Evolutionary conservation across 2,113 vertebrate genomes (phyloP).

Genomic region (Platanista minor): DNA sequence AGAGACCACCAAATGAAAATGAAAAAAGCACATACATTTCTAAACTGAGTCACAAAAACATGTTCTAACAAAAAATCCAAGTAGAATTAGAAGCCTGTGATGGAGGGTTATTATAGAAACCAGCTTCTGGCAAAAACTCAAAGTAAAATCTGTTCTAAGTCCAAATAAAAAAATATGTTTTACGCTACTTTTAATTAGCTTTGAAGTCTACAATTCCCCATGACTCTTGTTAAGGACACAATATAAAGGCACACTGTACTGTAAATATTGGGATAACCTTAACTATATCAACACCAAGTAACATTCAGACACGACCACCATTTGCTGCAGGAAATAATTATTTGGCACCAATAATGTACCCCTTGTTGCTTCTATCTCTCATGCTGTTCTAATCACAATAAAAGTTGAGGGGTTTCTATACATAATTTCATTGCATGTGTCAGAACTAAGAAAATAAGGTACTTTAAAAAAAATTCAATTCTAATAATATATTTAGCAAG

Average conservation of each 20-base stretch:
- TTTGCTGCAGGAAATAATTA: not conserved
- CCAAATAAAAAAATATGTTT: not conserved
- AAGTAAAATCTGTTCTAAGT: constrained; percentile 36
- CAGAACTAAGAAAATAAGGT: constrained; percentile 20
- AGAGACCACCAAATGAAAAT: constrained; percentile 41
- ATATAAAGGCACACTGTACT: not conserved
- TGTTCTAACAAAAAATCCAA: not conserved
- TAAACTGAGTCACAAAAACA: not conserved
- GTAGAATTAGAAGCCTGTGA: not conserved
- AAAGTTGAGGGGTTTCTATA: not conserved
- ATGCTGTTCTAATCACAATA: not conserved
- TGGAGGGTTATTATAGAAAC: constrained; percentile 54
- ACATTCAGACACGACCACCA: constrained; percentile 2
- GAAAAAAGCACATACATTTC: not conserved
- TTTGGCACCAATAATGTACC: not conserved
- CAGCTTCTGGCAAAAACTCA: constrained; percentile 41
- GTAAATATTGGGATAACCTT: constrained; percentile 13
- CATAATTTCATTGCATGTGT: not conserved
- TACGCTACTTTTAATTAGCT: constrained; percentile 41
- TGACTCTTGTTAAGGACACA: not conserved
- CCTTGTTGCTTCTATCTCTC: not conserved
- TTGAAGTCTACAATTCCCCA: not conserved
- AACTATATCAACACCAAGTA: not conserved
- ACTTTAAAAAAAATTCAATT: constrained; percentile 48
- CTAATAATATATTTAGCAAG: constrained; percentile 19